A percentile compares a stretch with the other conserved stretches of the same genome.
Evolutionary conservation across 2,888 invertebrate genomes (phyloP).

Genomic region (Malacosoma neustria): DNA sequence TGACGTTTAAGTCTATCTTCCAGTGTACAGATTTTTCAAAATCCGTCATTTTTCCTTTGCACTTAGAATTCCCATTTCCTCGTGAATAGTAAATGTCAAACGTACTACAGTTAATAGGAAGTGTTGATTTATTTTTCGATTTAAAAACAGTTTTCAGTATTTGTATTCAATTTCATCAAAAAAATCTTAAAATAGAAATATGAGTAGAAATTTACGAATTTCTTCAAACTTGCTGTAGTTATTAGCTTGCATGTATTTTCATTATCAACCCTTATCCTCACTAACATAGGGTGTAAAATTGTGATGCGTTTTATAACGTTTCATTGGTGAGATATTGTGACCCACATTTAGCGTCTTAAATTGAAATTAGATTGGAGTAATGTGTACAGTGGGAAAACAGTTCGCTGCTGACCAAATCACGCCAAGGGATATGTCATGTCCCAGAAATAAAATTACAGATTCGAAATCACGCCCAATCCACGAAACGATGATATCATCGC

Average conservation of each 20-base stretch:
- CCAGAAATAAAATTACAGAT: slow-evolving; percentile 47
- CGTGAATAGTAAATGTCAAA: slow-evolving; percentile 52
- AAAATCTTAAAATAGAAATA: too few species aligned
- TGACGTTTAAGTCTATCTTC: slow-evolving; percentile 24
- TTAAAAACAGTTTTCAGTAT: too few species aligned
- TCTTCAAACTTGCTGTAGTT: too few species aligned
- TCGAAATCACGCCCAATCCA: slow-evolving; percentile 25
- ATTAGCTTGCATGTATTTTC: too few species aligned
- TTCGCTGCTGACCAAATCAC: slow-evolving; percentile 34
- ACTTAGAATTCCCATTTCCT: slow-evolving; percentile 34
- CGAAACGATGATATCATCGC: slow-evolving; percentile 45
- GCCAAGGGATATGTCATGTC: slow-evolving; percentile 62
- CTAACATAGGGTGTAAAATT: background rate
- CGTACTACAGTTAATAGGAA: slow-evolving; percentile 12
- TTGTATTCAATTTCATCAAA: too few species aligned
- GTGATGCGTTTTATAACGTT: background rate
- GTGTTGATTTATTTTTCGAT: slow-evolving; percentile 17
- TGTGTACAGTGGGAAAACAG: slow-evolving; percentile 33
- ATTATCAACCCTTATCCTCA: too few species aligned
- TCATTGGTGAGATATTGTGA: slow-evolving; percentile 25
- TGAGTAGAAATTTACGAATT: too few species aligned
- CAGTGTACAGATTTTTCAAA: slow-evolving; percentile 20
- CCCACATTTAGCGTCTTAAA: slow-evolving; percentile 47
- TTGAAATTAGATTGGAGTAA: slow-evolving; percentile 56
- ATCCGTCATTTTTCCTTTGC: slow-evolving; percentile 24